Evolutionary conservation across 2,888 invertebrate genomes (phyloP).

Genomic region (Opisthograptis luteolata): DNA sequence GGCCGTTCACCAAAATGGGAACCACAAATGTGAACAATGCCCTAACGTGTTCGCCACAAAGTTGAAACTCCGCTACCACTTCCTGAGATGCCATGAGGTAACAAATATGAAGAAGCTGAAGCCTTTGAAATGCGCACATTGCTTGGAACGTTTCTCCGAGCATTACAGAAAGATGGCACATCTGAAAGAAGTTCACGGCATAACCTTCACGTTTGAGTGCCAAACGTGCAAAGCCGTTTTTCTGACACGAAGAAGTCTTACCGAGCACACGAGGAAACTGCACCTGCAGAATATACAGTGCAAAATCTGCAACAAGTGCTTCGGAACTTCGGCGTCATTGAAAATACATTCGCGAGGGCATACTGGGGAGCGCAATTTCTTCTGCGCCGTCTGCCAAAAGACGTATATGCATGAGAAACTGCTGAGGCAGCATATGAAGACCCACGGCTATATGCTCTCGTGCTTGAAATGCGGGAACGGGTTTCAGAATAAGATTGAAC

Average conservation of each 20-base stretch:
- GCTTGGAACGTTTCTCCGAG: conserved; percentile 70
- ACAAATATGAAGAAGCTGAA: conserved; percentile 64
- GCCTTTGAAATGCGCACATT: conserved; percentile 73
- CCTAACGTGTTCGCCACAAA: conserved; percentile 67
- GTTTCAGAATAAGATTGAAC: conserved; percentile 66
- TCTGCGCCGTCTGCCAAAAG: conserved; percentile 67
- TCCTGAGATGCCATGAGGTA: conserved; percentile 66
- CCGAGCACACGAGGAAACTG: conserved; percentile 70
- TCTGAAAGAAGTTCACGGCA: conserved; percentile 68
- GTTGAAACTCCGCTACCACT: conserved; percentile 68
- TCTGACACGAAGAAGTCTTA: conserved; percentile 64
- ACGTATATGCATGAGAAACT: conserved; percentile 74
- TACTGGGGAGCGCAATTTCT: conserved; percentile 71
- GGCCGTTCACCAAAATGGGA: conserved; percentile 69
- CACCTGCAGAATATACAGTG: conserved; percentile 73
- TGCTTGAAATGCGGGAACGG: conserved; percentile 69
- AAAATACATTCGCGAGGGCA: conserved; percentile 73
- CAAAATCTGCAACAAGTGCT: conserved; percentile 70
- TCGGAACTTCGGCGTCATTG: conserved; percentile 63
- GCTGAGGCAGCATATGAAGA: conserved; percentile 70
- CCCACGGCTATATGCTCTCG: conserved; percentile 61
- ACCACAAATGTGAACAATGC: conserved; percentile 69
- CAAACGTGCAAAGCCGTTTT: conserved; percentile 61
- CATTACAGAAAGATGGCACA: conserved; percentile 76
- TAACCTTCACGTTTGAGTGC: conserved; percentile 69